Base-by-base conservation (phyloP, 2,797 vertebrate genomes). In the Chloroceryle amazona region DNA sequence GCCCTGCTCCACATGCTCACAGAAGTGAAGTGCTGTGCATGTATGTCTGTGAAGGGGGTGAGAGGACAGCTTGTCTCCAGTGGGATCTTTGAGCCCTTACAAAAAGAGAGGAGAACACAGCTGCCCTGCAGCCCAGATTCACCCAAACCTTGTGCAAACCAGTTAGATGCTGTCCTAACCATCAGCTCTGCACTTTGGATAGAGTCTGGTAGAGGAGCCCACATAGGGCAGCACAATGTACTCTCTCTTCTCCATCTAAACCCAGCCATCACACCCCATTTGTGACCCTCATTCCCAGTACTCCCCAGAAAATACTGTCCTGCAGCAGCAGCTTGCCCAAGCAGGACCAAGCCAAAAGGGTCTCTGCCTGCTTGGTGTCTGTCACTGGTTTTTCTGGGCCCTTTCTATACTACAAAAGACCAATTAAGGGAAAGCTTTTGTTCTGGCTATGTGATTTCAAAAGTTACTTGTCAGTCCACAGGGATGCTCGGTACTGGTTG, bases 401-500 rank as follows among this genome's bases (percentile, higher is more conserved):
- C 8, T 37, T 80, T 6, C 31, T n/a, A 0, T 46, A 25, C 17
- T 20, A 49, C 11, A 44, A 86, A 68, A 29, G 3, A 44, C 4
- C 3, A 3, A 23, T 92, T 80, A 5, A 47, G 19, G 29, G 65
- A 60, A 9, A 49, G 26, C 4, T 81, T 75, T 87, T 68, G 9
- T 31, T 63, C 44, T 62, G 65, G 22, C 35, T 83, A 18, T 90
- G 65, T 5, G 13, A 1, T 63, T 86, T 23, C 90, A 93, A 54
- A 13, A 11, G 3, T 29, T 80, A 61, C 29, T 35, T 9, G 2
- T 33, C 52, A 57, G 41, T 18, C 26, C 23, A 3, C 2, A 54
- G 37, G 13, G 21, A 62, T 0, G 1, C 18, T 52, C 63, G 37
- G 63, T 65, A 20, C 52, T 0, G 0, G 8, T 41, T 2, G 1